Evolutionary conservation across 1,140 invertebrate genomes (phyloP).

Genomic region (Doryteuthis pealeii): DNA sequence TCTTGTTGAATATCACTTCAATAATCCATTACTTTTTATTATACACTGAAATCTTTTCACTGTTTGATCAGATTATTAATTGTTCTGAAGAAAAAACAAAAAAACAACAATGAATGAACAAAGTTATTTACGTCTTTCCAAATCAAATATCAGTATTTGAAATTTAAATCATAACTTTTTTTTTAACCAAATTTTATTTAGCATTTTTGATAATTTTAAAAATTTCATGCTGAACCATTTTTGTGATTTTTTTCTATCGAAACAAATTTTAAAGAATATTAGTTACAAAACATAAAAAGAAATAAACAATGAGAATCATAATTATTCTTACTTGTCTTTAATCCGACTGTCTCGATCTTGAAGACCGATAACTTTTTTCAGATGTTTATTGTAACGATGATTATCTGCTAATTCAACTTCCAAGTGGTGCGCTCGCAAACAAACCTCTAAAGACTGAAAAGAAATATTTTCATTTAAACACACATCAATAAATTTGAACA

Average conservation of each 20-base stretch:
- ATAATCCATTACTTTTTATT: slow-evolving; percentile 34
- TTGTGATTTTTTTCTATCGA: too few species aligned
- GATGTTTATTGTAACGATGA: slow-evolving; percentile 36
- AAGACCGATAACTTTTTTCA: slow-evolving; percentile 40
- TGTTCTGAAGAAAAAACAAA: slow-evolving; percentile 28
- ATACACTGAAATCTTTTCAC: slow-evolving; percentile 39
- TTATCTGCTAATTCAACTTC: slow-evolving; percentile 40
- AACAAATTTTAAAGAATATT: too few species aligned
- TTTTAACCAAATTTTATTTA: too few species aligned
- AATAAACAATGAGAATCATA: neutral
- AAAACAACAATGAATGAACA: neutral
- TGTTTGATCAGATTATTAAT: slow-evolving; percentile 32
- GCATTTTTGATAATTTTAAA: too few species aligned
- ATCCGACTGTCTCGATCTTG: slow-evolving; percentile 43
- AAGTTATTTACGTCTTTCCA: too few species aligned
- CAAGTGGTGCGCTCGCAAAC: slow-evolving; percentile 32
- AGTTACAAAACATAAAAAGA: too few species aligned
- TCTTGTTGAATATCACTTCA: slow-evolving; percentile 34
- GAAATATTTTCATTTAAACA: too few species aligned
- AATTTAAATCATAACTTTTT: too few species aligned
- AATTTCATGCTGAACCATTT: too few species aligned
- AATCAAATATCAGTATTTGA: too few species aligned
- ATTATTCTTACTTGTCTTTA: slow-evolving; percentile 42
- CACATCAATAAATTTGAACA: too few species aligned
- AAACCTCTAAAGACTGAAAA: slow-evolving; percentile 39